phyloP scores from a whole-genome alignment of 1,140 invertebrate genomes.

The Procambarus virginalis region DNA sequence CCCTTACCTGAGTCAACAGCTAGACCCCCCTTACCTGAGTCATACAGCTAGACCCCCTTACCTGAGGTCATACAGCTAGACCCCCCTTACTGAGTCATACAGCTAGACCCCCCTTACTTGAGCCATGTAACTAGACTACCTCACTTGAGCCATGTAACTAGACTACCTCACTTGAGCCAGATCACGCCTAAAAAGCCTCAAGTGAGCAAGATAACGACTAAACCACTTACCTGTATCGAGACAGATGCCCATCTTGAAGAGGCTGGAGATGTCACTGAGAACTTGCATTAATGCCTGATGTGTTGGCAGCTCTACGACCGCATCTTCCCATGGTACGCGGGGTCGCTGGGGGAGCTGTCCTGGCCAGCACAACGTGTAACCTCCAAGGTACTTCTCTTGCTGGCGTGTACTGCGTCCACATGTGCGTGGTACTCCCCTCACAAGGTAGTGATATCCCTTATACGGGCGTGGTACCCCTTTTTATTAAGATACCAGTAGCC shows the following conservation, averaged over 20 bases:
- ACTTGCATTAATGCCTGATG: constrained; percentile 48
- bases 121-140: no score
- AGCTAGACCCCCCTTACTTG: no score
- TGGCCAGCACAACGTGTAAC: background rate
- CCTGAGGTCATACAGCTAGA: no score
- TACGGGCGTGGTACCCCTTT: background rate
- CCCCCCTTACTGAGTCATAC: no score
- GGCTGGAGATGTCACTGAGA: constrained; percentile 40
- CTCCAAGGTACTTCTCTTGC: background rate
- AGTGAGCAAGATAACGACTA: background rate
- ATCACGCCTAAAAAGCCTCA: no score
- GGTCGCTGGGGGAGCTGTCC: background rate
- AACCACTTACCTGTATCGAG: constrained; percentile 41
- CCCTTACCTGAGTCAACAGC: no score
- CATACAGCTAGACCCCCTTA: no score
- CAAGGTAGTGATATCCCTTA: background rate
- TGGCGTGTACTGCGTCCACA: background rate
- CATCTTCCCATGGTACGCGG: background rate
- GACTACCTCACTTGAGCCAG: no score
- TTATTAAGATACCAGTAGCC: background rate
- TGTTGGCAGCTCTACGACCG: background rate
- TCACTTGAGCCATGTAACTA: no score
- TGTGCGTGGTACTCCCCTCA: background rate
- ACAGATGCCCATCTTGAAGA: constrained; percentile 60
- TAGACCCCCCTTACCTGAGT: no score